Evolutionary conservation across 2,113 vertebrate species (phyloP), one percentile per base, ranked within the genome.

Genomic region (Peromyscus polionotus): DNA sequence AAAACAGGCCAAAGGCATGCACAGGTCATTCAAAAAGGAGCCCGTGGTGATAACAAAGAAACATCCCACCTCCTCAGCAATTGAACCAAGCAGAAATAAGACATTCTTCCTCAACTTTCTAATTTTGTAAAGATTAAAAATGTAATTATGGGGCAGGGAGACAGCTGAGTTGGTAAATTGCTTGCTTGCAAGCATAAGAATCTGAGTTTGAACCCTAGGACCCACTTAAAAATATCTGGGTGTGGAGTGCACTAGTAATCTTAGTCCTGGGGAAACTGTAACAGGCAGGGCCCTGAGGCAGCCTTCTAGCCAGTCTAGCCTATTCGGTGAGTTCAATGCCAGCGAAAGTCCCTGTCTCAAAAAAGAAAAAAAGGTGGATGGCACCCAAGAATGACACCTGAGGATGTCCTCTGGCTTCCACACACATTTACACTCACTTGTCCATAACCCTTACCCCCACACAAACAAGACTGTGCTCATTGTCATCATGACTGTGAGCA

Each of bases 71-170:
- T 88, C 33, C 20, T 7, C 51, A 75, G 33, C 16, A 26, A 81
- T 61, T 42, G 84, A 89, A 86, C 16, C 42, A 83, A 96, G 63
- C 13, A 45, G 73, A 96, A 95, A 76, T 51, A 75, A 95, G 39
- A n/a, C 9, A n/a, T 3, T 33, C 45, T n/a, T 72, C 65, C 81
- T 57, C 72, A 90, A 77, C 33, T 61, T 68, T 24, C 31, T 7
- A 80, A 54, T 54, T 36, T 80, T 80, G 31, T 54, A 54, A 51
- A 54, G 77, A 54, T 36, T 54, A 19, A 79, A 79, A 33, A 80
- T 36, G 59, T n/a, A 83, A 59, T 39, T 57, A 80, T 12, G 51
- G 31, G 19, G 8, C 36, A 9, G 20, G 54, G 54, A 81, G 36
- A n/a, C 0, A 24, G 54, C 79, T 24, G 13, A 31, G 75, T 48